Evolutionary conservation across 1,140 invertebrate species (phyloP).

Genomic region (Zaprionus tsacasi): DNA sequence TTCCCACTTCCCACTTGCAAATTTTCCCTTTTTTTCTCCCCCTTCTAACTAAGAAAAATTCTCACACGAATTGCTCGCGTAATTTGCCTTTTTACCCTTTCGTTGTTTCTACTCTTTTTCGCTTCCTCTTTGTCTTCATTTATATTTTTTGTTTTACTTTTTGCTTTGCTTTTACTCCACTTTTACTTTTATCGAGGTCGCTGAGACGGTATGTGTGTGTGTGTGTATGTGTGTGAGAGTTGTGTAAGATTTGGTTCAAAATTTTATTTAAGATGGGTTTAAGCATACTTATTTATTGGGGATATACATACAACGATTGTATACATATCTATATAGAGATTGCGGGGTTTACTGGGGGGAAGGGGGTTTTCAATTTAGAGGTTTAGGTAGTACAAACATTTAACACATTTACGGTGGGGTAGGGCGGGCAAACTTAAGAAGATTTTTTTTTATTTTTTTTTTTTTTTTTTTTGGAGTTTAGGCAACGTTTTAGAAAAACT

Average conservation of each 20-base stretch:
- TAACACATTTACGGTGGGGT: background rate
- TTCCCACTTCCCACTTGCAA: background rate
- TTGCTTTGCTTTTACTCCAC: background rate
- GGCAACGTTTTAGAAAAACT: constrained; percentile 19
- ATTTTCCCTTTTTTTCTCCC: background rate
- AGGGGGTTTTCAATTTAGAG: background rate
- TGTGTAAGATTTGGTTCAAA: background rate
- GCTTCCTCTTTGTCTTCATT: background rate
- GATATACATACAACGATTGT: background rate
- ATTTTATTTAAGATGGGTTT: background rate
- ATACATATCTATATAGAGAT: background rate
- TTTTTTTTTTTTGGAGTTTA: constrained; percentile 1
- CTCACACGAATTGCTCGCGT: constrained; percentile 1
- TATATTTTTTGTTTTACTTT: background rate
- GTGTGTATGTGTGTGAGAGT: background rate
- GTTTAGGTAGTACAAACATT: constrained; percentile 7
- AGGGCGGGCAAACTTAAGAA: constrained; percentile 8
- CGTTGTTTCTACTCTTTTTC: background rate
- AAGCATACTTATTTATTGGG: background rate
- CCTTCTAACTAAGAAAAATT: background rate
- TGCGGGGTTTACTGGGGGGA: background rate
- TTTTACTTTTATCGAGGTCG: background rate
- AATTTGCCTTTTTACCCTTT: background rate
- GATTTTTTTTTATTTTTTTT: background rate
- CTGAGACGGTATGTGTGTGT: background rate